Percentiles rank a stretch among this genome's conserved stretches.
Conservation (phyloP, 2,797 vertebrate species). For the Crocodylus rhombifer region DNA sequence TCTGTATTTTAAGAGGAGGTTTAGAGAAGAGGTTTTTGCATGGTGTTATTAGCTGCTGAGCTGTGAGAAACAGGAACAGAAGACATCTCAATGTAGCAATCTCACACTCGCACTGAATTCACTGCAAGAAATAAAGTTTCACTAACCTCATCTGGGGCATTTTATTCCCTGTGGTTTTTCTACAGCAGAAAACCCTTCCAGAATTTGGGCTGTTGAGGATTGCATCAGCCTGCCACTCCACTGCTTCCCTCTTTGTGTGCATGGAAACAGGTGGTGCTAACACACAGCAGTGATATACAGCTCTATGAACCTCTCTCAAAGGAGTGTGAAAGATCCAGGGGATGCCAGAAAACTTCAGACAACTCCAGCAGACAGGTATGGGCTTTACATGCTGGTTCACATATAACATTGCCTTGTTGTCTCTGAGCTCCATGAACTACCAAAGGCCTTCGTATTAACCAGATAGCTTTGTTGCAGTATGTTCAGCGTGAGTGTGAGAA, state of each 20-base stretch:
- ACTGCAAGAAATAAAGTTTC: slow-evolving; percentile 50
- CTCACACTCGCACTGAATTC: slow-evolving; percentile 63
- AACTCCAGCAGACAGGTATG: slow-evolving; percentile 9
- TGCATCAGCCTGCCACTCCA: too few relatives aligned
- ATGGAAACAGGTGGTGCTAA: too few relatives aligned
- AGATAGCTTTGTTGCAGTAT: slow-evolving; percentile 73
- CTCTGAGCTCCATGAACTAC: slow-evolving; percentile 67
- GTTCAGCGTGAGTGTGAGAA: slow-evolving; percentile 62
- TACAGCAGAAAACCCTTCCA: too few relatives aligned
- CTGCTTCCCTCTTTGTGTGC: too few relatives aligned
- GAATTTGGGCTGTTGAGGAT: too few relatives aligned
- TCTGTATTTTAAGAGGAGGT: slow-evolving; percentile 81
- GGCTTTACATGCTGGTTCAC: slow-evolving; percentile 36
- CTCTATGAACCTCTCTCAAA: too few relatives aligned
- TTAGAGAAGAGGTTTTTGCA: slow-evolving; percentile 75
- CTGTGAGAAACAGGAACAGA: slow-evolving; percentile 81
- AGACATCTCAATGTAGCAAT: slow-evolving; percentile 74
- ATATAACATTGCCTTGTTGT: slow-evolving; percentile 52
- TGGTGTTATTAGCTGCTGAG: slow-evolving; percentile 86
- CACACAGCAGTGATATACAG: too few relatives aligned
- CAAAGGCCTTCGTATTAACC: slow-evolving; percentile 68
- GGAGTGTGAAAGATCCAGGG: too few relatives aligned
- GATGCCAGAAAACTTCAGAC: too few relatives aligned
- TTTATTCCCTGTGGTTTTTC: too few relatives aligned
- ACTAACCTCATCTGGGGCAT: too few relatives aligned